phyloP scores from a whole-genome alignment of 1,140 invertebrate genomes.

The Galendromus occidentalis region DNA sequence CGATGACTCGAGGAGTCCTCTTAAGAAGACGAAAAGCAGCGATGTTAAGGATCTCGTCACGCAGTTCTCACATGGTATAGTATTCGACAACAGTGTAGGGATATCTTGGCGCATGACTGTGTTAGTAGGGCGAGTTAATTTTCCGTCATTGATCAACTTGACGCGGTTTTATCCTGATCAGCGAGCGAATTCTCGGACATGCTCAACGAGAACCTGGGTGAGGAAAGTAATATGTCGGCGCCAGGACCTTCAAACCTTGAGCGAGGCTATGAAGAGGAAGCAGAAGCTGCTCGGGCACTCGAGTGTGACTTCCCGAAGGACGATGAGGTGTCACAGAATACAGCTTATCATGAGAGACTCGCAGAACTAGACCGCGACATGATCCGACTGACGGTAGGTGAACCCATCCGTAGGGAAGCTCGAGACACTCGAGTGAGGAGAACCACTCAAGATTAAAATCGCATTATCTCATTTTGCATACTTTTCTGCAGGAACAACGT shows the following conservation, averaged over 20 bases:
- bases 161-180: too few species aligned
- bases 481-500: slow-evolving; percentile 39
- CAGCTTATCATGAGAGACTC: slow-evolving; percentile 19
- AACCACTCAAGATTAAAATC: too few species aligned
- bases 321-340: not conserved
- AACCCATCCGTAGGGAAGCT: too few species aligned
- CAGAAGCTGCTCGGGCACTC: not conserved
- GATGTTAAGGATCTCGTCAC: slow-evolving; percentile 10
- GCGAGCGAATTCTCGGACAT: too few species aligned
- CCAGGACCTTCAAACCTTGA: not conserved
- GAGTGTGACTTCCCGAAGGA: not conserved
- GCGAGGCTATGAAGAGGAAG: not conserved
- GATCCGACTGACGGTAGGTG: slow-evolving; percentile 29
- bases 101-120: too few species aligned
- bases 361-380: slow-evolving; percentile 32
- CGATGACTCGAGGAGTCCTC: not conserved
- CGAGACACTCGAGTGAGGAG: too few species aligned
- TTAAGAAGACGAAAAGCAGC: not conserved
- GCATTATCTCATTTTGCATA: too few species aligned
- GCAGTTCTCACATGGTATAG: slow-evolving; percentile 17
- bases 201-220: not conserved
- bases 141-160: too few species aligned
- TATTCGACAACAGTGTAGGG: too few species aligned
- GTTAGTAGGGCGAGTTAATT: too few species aligned
- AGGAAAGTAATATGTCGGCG: not conserved